Evolutionary conservation across 2,113 vertebrate genomes (phyloP), one percentile per base, ranked within the genome.

Genomic region (Callipepla californica): DNA sequence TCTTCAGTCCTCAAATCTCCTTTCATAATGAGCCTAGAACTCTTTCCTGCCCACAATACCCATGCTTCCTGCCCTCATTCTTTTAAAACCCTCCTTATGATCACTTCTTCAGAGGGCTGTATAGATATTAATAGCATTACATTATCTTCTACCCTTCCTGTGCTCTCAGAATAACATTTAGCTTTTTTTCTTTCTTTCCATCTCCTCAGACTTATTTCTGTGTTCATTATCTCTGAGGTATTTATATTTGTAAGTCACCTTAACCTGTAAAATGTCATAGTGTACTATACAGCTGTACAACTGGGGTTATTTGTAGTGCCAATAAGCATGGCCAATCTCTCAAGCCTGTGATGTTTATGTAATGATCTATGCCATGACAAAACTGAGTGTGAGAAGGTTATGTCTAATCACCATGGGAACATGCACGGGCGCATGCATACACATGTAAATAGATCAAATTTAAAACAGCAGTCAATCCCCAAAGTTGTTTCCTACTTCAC

Each of bases 211-310:
- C 80, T 74, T 74, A 17, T 77, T 91, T 92, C 22, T 50, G 3
- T 85, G 93, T 92, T 65, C 25, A 40, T 63, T 83, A 14, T 36
- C 28, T 90, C 74, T 85, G 75, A 82, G 68, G 53, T 79, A 48
- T 51, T 92, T 66, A 30, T 34, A 12, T 53, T 73, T 0, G 0
- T 38, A 80, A 85, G 30, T 70, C 70, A 66, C 30, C 40, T 73
- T 80, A 67, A 38, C 20, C 26, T 74, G 45, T 77, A 66, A 76
- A 66, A 74, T 53, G 14, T 66, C 6, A 51, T 7, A 2, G 18
- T 77, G 51, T 53, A 53, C 26, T 53, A 17, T 15, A 53, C 8
- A 53, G 16, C 51, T 28, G 30, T 53, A 53, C 15, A 53, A 50
- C 28, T 47, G 63, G 20, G 13, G 9, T 12, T 48, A 3, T 62